A percentile compares a stretch with the other conserved stretches of the same genome.
Conservation (phyloP, 2,888 invertebrate genomes). For the Cheilosia impressa region DNA sequence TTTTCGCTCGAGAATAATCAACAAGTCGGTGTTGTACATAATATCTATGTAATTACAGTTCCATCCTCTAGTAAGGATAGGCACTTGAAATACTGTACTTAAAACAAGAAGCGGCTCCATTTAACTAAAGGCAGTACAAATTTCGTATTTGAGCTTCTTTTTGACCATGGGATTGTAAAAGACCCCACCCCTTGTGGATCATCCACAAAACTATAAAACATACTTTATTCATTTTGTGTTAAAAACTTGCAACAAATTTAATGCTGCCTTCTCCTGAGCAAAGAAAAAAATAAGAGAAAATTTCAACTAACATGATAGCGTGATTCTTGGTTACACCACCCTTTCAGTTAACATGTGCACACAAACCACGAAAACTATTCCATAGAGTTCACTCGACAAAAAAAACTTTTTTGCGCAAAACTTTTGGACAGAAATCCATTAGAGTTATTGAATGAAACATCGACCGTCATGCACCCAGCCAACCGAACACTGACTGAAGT, state of each 20-base stretch:
- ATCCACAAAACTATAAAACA: background rate
- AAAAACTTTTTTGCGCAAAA: conserved; percentile 50
- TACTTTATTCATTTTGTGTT: background rate
- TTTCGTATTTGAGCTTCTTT: too few relatives aligned
- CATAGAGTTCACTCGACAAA: background rate
- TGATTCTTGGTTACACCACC: conserved; percentile 48
- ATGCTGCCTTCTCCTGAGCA: background rate
- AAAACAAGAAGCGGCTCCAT: too few relatives aligned
- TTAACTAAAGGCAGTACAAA: too few relatives aligned
- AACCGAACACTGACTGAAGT: conserved; percentile 47
- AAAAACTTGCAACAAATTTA: background rate
- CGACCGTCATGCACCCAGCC: conserved; percentile 49
- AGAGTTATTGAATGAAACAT: conserved; percentile 69
- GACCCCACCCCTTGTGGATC: too few relatives aligned
- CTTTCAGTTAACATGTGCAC: conserved; percentile 49
- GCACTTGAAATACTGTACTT: too few relatives aligned
- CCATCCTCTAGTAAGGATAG: too few relatives aligned
- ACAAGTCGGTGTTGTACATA: too few relatives aligned
- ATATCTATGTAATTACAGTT: too few relatives aligned
- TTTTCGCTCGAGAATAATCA: too few relatives aligned
- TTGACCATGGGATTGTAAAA: too few relatives aligned
- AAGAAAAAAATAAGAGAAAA: background rate
- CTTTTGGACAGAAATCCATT: conserved; percentile 67
- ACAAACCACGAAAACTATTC: conserved; percentile 57
- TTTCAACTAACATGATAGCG: conserved; percentile 43